phyloP scores from a whole-genome alignment of 2,888 invertebrate species.

The Xylota segnis region DNA sequence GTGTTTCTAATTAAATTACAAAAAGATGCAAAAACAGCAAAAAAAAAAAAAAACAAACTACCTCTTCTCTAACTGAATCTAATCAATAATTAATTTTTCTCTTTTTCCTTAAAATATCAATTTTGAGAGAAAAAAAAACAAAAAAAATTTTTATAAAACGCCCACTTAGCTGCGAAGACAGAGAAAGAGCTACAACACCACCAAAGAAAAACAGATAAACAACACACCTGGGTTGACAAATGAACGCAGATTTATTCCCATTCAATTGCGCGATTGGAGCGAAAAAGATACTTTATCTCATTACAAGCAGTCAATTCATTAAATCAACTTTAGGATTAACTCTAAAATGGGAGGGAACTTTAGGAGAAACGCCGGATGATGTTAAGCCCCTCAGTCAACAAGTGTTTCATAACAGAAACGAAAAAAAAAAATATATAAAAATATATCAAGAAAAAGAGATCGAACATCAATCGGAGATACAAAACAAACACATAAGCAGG shows the following conservation, averaged over 20 bases:
- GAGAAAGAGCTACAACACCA: slow-evolving; percentile 11
- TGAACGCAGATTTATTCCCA: slow-evolving; percentile 53
- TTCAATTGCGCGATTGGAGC: slow-evolving; percentile 68
- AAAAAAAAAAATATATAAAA: background rate
- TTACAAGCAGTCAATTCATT: slow-evolving; percentile 44
- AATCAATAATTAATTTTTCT: slow-evolving; percentile 37
- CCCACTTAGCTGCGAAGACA: slow-evolving; percentile 28
- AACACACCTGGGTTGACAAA: slow-evolving; percentile 64
- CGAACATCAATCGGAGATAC: slow-evolving; percentile 53
- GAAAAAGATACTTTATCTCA: slow-evolving; percentile 56
- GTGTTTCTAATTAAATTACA: slow-evolving; percentile 23
- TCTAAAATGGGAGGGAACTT: slow-evolving; percentile 63
- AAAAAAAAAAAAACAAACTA: background rate
- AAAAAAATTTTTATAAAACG: too few species aligned
- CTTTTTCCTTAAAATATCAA: slow-evolving; percentile 15
- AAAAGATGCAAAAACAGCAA: slow-evolving; percentile 8
- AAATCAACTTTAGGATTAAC: slow-evolving; percentile 32
- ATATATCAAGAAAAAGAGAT: slow-evolving; percentile 23
- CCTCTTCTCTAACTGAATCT: slow-evolving; percentile 18
- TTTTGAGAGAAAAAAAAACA: background rate
- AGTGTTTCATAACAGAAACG: slow-evolving; percentile 40
- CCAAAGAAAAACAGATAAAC: slow-evolving; percentile 4
- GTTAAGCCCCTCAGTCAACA: slow-evolving; percentile 60
- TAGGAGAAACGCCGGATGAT: background rate
- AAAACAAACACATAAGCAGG: slow-evolving; percentile 26